Evolutionary conservation across 1,140 invertebrate species (phyloP).

Genomic region (Lutraria rhynchaena): DNA sequence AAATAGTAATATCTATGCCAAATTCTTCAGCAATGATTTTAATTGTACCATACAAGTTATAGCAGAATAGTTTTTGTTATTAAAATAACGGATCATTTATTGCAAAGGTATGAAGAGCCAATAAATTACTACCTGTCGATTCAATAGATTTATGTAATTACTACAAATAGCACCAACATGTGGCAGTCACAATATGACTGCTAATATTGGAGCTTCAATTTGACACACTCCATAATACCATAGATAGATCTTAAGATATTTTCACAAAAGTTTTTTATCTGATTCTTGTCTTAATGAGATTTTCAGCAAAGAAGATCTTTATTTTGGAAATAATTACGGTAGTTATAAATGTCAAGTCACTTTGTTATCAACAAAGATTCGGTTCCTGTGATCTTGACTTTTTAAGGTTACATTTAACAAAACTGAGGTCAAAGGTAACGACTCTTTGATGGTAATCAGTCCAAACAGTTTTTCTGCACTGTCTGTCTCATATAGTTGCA

Average conservation of each 20-base stretch:
- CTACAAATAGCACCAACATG: slow-evolving; percentile 7
- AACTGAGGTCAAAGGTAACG: slow-evolving; percentile 7
- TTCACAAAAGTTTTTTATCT: slow-evolving; percentile 4
- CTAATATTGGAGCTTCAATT: no score
- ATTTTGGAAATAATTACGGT: slow-evolving; percentile 9
- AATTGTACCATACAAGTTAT: no score
- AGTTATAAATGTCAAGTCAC: slow-evolving; percentile 20
- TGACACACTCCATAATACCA: background rate
- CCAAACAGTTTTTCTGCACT: no score
- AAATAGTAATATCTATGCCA: no score
- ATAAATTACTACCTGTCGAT: no score
- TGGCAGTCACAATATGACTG: background rate
- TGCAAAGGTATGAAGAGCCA: no score
- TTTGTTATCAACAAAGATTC: slow-evolving; percentile 1
- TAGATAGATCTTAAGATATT: slow-evolving; percentile 21
- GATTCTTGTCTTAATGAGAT: background rate
- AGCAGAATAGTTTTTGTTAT: no score
- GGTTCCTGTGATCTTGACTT: slow-evolving; percentile 12
- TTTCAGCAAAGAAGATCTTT: slow-evolving; percentile 2
- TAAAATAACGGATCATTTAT: no score
- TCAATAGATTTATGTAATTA: background rate
- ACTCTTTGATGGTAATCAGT: no score
- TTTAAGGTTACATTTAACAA: slow-evolving; percentile 2
- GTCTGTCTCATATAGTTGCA: background rate
- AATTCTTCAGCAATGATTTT: no score